Evolutionary conservation across 2,797 vertebrate genomes (phyloP).

Genomic region (Danio jaintianensis): DNA sequence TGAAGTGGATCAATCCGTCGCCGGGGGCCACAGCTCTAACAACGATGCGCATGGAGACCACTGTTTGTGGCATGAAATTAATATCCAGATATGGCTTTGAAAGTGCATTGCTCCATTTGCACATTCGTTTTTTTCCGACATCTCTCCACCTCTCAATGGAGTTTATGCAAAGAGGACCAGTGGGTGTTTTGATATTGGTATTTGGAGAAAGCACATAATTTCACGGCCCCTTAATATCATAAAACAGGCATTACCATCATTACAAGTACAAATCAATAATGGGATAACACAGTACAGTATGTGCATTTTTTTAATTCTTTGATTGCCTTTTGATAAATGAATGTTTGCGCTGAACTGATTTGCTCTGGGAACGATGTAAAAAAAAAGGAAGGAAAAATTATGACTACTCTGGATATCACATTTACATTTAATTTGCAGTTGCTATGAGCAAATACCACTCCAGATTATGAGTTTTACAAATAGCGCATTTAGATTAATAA

Average conservation of each 20-base stretch:
- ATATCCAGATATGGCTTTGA: conserved; percentile 70
- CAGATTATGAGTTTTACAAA: conserved; percentile 64
- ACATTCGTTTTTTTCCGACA: conserved; percentile 5
- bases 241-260: conserved; percentile 62
- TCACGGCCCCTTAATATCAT: conserved; percentile 55
- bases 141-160: conserved; percentile 21
- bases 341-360: conserved; percentile 56
- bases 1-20: conserved; percentile 94
- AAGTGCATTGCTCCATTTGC: conserved; percentile 49
- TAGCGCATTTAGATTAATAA: conserved; percentile 75
- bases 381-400: conserved; percentile 2
- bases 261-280: conserved; percentile 59
- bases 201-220: conserved; percentile 58
- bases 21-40: conserved; percentile 91
- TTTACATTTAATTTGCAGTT: conserved; percentile 62
- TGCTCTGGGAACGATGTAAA: conserved; percentile 20
- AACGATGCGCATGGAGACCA: conserved; percentile 81
- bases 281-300: conserved; percentile 37
- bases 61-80: conserved; percentile 89
- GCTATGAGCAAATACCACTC: conserved; percentile 51
- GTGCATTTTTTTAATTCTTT: conserved; percentile 53
- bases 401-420: conserved; percentile 51
- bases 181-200: conserved; percentile 52
- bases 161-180: conserved; percentile 51
- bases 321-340: conserved; percentile 58